Base-by-base conservation (phyloP, 2,113 vertebrate genomes). In the Oryzias javanicus region DNA sequence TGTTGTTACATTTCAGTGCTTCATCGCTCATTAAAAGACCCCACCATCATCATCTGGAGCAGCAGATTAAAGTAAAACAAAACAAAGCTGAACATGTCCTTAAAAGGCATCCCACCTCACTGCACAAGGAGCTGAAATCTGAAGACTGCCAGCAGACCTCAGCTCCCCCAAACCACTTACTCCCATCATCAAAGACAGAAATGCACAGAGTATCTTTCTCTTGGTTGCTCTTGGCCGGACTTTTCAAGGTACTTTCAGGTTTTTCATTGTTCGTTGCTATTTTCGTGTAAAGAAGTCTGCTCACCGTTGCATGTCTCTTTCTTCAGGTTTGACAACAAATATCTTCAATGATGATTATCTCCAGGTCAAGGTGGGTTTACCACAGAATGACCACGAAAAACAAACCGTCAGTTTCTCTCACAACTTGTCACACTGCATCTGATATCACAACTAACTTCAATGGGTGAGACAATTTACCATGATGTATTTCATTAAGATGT, bases 41-140 rank as follows among this genome's bases (percentile, higher is more conserved):
- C 20, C 52, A 67, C 49, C 60, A 51, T 64, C 54, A 54, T 64
- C 40, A 24, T 58, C 42, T 75, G 58, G 54, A 78, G 62, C 78
- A 69, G 77, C 62, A 80, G 67, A 76, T 64, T 60, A 70, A 79
- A 80, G 78, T 67, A 63, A 79, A 80, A 54, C 81, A 60, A 70
- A 86, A 78, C 77, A 73, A 72, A 63, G 67, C 70, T 60, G 51
- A 86, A 80, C 79, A 88, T 90, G 70, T 56, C 89, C 90, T 90
- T 91, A 91, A 91, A 91, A 89, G 90, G 90, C 68, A 87, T 79
- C 75, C 54, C n/a, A 57, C 19, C 61, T 72, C 60, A 49, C 52
- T 18, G 72, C 51, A 41, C 47, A 74, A 67, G 70, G 73, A 54
- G 65, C 74, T 74, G 67, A 72, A 64, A 61, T 62, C 83, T 78